Base-by-base conservation (phyloP, 2,797 vertebrate species). In the Prunella strophiata region DNA sequence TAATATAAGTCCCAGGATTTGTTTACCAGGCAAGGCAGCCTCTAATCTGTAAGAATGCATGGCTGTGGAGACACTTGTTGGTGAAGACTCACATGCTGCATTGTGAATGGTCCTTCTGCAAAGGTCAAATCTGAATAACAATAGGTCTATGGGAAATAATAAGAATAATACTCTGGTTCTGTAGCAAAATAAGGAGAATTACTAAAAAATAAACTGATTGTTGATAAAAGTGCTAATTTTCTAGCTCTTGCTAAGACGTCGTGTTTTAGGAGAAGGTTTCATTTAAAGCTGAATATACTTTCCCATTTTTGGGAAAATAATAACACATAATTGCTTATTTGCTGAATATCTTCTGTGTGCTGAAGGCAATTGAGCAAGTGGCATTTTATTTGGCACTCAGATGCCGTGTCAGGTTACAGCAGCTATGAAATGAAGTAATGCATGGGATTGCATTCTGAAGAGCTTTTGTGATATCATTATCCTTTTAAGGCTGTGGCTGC, bases 51-150 rank as follows among this genome's bases (percentile, higher is more conserved):
- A 42, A 57, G 47, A 75, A 62, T 82, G 13, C 10, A 6, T 8
- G 32, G 9, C 21, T 88, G 7, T 78, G 38, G 62, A 73, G n/a
- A 8, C 25, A 21, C 16, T 45, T 50, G 9, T 43, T 62, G 70
- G 20, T 52, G 17, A 57, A 80, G 55, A 27, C 43, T 61, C 13
- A 4, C 0, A 0, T n/a, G 2, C 9, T 78, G 17, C 13, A 3
- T 16, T 62, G 54, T 59, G 62, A 54, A 14, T n/a, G 22, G 26
- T 77, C 29, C 2, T 45, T 73, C 36, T 66, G 63, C 9, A 66
- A 4, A 80, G 58, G 13, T 45, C 11, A 61, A 2, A 5, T 79
- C 58, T 77, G 47, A 59, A 63, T 67, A 26, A 32, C 30, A 50
- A 3, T 10, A 75, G 16, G 5, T 78, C 38, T 79, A 0, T 47